These are phyloP conservation scores for Rhinatrema bivittatum DNA, from an alignment of 2,797 vertebrate genomes.

Conservation along the genomic window DNA sequence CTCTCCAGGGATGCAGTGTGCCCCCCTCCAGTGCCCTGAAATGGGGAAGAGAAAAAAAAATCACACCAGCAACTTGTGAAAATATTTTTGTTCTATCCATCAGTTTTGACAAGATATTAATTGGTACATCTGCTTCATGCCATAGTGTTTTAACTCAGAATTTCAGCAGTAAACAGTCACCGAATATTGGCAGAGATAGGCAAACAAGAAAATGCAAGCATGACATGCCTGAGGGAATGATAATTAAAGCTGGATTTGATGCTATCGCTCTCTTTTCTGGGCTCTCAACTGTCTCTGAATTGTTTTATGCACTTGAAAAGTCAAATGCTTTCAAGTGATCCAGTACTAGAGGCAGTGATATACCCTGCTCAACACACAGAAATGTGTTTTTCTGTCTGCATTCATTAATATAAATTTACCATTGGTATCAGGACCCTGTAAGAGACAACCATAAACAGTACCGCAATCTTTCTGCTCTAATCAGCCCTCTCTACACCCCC, in stretches of 20 bases:
- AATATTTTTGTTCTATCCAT: conserved; percentile 32
- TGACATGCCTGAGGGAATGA: neutral
- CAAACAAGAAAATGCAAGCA: conserved; percentile 5
- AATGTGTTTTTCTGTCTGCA: too few relatives aligned
- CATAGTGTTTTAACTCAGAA: conserved; percentile 23
- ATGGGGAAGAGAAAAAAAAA: neutral
- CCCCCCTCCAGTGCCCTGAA: conserved; percentile 25
- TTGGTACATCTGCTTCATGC: conserved; percentile 54
- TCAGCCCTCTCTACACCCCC: too few relatives aligned
- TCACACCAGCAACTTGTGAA: conserved; percentile 10
- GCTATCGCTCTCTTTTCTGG: too few relatives aligned
- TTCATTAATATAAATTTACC: too few relatives aligned
- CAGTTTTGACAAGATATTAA: conserved; percentile 56
- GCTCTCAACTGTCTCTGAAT: too few relatives aligned
- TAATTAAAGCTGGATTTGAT: neutral
- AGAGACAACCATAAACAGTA: too few relatives aligned
- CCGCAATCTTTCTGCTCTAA: too few relatives aligned
- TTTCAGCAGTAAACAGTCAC: conserved; percentile 16
- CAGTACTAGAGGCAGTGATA: too few relatives aligned
- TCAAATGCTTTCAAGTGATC: too few relatives aligned
- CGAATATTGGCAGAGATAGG: conserved; percentile 11
- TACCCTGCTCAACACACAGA: too few relatives aligned
- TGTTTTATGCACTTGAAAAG: too few relatives aligned
- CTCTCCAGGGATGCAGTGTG: conserved; percentile 25
- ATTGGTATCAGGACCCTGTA: too few relatives aligned